Conservation (phyloP, 2,888 invertebrate species). For the Didymodactylos carnosus region DNA sequence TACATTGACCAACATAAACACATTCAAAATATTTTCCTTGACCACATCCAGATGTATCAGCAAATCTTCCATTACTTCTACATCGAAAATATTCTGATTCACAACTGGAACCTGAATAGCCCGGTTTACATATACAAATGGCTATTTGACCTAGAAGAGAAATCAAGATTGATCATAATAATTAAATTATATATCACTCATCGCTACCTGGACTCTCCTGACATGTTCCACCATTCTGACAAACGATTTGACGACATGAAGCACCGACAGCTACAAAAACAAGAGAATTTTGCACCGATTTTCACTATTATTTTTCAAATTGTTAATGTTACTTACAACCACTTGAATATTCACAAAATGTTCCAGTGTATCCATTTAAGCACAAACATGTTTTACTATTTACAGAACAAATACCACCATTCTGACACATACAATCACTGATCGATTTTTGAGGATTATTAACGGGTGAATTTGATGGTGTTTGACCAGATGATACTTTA, state of each 20-base stretch:
- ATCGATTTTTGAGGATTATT: not conserved
- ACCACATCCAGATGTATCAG: slow-evolving; percentile 5
- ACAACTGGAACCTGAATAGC: slow-evolving; percentile 10
- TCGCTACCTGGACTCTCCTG: slow-evolving; percentile 7
- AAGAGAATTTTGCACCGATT: too few relatives aligned
- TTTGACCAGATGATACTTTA: too few relatives aligned
- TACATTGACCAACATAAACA: slow-evolving; percentile 14
- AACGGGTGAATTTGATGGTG: too few relatives aligned
- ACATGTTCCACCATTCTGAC: slow-evolving; percentile 14
- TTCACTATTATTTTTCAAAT: not conserved
- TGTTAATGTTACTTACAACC: not conserved
- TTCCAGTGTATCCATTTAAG: slow-evolving; percentile 7
- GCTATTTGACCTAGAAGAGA: not conserved
- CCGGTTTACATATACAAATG: slow-evolving; percentile 12
- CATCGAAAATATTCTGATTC: slow-evolving; percentile 13
- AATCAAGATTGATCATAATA: too few relatives aligned
- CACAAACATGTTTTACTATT: slow-evolving; percentile 4
- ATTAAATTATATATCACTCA: slow-evolving; percentile 7
- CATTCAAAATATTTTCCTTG: slow-evolving; percentile 13
- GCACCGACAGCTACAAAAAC: not conserved
- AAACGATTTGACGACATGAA: slow-evolving; percentile 1
- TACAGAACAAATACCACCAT: slow-evolving; percentile 5
- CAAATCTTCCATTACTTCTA: slow-evolving; percentile 7
- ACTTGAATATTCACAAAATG: not conserved
- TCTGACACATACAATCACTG: not conserved